Evolutionary conservation across 1,140 invertebrate genomes (phyloP).

Genomic region (Pentalonia nigronervosa): DNA sequence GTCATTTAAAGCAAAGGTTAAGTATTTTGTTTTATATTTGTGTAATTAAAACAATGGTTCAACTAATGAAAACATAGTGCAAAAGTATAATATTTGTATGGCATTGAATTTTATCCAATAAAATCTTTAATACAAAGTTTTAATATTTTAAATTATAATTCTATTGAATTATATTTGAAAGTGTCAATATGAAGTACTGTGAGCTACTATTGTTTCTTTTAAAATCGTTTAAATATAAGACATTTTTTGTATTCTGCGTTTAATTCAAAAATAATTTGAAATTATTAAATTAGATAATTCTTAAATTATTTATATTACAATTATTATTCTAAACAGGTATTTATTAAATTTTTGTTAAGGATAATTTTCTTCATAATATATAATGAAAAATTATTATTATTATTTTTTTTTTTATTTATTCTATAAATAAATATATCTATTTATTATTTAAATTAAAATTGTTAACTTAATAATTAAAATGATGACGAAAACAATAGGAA

Average conservation of each 20-base stretch:
- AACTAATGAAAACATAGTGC: not conserved
- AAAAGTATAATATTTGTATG: not conserved
- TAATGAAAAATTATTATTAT: too few species aligned
- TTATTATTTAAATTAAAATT: too few species aligned
- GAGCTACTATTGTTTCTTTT: not conserved
- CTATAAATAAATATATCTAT: too few species aligned
- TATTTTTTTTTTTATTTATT: not conserved
- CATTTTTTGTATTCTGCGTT: not conserved
- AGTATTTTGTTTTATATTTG: conserved; percentile 10
- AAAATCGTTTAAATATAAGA: not conserved
- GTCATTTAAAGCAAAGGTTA: conserved; percentile 49
- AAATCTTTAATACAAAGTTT: too few species aligned
- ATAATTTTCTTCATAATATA: too few species aligned
- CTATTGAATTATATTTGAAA: not conserved
- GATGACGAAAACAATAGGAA: too few species aligned
- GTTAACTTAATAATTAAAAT: too few species aligned
- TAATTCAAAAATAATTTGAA: not conserved
- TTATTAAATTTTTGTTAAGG: not conserved
- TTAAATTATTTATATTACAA: not conserved
- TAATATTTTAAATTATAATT: too few species aligned
- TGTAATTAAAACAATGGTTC: conserved; percentile 47
- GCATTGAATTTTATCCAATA: not conserved
- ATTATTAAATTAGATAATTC: not conserved
- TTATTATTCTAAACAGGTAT: not conserved
- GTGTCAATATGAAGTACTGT: not conserved